These are phyloP conservation scores for Tiliacea aurago DNA, from an alignment of 2,888 invertebrate species.

Conservation along the genomic window DNA sequence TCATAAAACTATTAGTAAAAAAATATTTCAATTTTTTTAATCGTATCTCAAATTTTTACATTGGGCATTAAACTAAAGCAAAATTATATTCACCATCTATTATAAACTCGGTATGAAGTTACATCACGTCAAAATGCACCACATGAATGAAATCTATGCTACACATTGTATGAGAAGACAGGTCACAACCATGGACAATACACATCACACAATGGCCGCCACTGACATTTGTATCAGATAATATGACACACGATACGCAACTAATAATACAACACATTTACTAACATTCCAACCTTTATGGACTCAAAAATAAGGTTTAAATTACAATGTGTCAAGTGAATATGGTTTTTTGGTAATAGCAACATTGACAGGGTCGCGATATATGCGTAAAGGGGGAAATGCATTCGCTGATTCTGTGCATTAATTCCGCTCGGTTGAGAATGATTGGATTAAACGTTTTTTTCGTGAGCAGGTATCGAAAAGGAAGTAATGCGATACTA, in stretches of 20 bases:
- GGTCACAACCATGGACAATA: conserved; percentile 57
- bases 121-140: conserved; percentile 27
- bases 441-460: conserved; percentile 36
- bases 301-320: conserved; percentile 25
- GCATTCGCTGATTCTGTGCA: conserved; percentile 55
- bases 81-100: conserved; percentile 4
- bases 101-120: conserved; percentile 10
- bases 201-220: conserved; percentile 55
- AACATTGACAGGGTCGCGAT: conserved; percentile 51
- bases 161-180: conserved; percentile 36
- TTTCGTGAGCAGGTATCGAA: conserved; percentile 24
- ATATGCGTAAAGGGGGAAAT: conserved; percentile 41
- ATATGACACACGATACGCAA: conserved; percentile 63
- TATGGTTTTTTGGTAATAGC: conserved; percentile 13
- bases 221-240: conserved; percentile 72
- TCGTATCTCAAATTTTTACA: too few species aligned
- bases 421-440: conserved; percentile 32
- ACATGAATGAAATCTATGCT: conserved; percentile 46
- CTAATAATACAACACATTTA: conserved; percentile 34
- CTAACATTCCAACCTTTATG: conserved; percentile 28
- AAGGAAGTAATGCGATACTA: background rate
- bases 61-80: conserved; percentile 4
- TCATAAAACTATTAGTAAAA: too few species aligned
- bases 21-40: too few species aligned
- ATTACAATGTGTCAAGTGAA: conserved; percentile 25